A percentile compares a stretch with the other conserved stretches of the same genome.
Evolutionary conservation across 2,113 vertebrate genomes (phyloP).

Genomic region (Agapornis roseicollis): DNA sequence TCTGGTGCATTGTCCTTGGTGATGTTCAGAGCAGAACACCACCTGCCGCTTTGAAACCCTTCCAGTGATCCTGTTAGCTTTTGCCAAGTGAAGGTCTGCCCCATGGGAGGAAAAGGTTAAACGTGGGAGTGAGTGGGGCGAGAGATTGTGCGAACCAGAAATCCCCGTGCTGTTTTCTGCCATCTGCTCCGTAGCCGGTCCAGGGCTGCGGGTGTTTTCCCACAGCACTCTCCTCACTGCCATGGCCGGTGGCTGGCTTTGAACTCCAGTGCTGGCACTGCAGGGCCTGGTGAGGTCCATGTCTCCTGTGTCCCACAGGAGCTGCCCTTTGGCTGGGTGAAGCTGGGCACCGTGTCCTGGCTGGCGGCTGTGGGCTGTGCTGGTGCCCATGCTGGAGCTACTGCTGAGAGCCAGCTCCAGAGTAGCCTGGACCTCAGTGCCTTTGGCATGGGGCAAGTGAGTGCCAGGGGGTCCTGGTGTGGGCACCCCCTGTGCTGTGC

Average conservation of each 20-base stretch:
- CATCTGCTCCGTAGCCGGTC: not conserved
- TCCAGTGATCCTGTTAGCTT: not conserved
- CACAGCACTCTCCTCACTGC: not conserved
- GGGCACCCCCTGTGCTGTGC: not conserved
- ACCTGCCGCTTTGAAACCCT: not conserved
- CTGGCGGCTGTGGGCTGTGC: not conserved
- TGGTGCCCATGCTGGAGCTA: not conserved
- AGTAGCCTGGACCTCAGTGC: not conserved
- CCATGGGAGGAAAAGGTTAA: constrained; percentile 36
- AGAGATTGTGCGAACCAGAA: constrained; percentile 33
- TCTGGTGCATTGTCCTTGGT: not conserved
- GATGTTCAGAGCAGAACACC: not conserved
- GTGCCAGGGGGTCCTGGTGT: not conserved
- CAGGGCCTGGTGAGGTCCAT: rapidly evolving
- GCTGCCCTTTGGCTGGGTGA: not conserved
- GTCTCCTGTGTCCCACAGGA: not conserved
- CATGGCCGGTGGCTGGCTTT: not conserved
- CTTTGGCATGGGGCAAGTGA: not conserved
- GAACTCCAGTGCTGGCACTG: not conserved
- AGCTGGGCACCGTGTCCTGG: not conserved
- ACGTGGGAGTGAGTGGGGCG: not conserved
- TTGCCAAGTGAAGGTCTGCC: not conserved
- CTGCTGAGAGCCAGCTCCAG: not conserved
- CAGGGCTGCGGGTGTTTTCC: constrained; percentile 16
- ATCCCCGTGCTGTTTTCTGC: not conserved